A percentile compares a stretch with the other conserved stretches of the same genome.
phyloP scores from a whole-genome alignment of 2,888 invertebrate species.

The Biston betularia region DNA sequence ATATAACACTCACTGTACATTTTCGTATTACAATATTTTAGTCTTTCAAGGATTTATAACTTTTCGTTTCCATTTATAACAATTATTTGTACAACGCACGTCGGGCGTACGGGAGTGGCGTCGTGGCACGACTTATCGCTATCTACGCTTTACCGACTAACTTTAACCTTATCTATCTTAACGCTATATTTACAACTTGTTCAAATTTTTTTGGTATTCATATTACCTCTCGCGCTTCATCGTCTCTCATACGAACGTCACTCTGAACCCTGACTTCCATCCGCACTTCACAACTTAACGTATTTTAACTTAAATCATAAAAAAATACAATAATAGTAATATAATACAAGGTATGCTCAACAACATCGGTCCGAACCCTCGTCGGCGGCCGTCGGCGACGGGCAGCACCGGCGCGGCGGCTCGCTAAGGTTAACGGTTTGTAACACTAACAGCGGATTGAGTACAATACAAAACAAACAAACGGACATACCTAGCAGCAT shows the following conservation, averaged over 20 bases:
- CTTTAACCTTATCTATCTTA: slow-evolving; percentile 74
- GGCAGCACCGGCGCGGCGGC: slow-evolving; percentile 52
- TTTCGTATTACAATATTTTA: slow-evolving; percentile 85
- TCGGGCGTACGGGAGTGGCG: slow-evolving; percentile 77
- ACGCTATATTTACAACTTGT: slow-evolving; percentile 85
- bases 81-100: slow-evolving; percentile 86
- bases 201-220: slow-evolving; percentile 86
- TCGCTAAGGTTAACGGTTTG: slow-evolving; percentile 71
- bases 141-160: slow-evolving; percentile 78
- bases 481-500: slow-evolving; percentile 82
- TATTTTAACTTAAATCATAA: slow-evolving; percentile 82
- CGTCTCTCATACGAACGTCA: slow-evolving; percentile 70
- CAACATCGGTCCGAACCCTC: slow-evolving; percentile 77
- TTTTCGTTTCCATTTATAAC: slow-evolving; percentile 80
- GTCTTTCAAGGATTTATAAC: slow-evolving; percentile 83
- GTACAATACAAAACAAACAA: slow-evolving; percentile 80
- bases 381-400: slow-evolving; percentile 11
- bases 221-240: slow-evolving; percentile 80
- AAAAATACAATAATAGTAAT: slow-evolving; percentile 84
- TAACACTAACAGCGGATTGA: slow-evolving; percentile 78
- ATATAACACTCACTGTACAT: slow-evolving; percentile 87
- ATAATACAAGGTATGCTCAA: slow-evolving; percentile 82
- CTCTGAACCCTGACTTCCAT: slow-evolving; percentile 68
- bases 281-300: slow-evolving; percentile 77
- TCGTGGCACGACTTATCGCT: slow-evolving; percentile 82